These are phyloP conservation scores for Calephelis perditalis DNA, from an alignment of 2,888 invertebrate species.

Conservation along the genomic window DNA sequence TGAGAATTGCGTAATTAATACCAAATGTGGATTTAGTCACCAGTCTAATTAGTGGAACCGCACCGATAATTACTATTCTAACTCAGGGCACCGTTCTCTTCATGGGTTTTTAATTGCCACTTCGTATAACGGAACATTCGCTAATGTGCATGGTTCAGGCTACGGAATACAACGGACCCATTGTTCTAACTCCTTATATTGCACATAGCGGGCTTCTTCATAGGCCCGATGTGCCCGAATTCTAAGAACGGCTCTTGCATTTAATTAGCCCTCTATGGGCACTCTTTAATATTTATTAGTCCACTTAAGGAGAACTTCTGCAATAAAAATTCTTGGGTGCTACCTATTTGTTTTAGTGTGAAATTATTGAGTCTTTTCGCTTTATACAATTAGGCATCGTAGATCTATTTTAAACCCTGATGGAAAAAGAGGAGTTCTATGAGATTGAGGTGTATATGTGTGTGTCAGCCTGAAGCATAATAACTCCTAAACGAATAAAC, in stretches of 20 bases:
- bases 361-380: neutral
- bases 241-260: slow-evolving; percentile 65
- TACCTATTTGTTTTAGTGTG: neutral
- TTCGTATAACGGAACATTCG: slow-evolving; percentile 59
- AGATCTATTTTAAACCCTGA: too few relatives aligned
- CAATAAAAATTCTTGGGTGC: neutral
- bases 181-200: slow-evolving; percentile 68
- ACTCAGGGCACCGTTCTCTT: slow-evolving; percentile 30
- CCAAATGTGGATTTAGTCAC: slow-evolving; percentile 6
- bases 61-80: slow-evolving; percentile 23
- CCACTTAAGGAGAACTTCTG: neutral
- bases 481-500: too few relatives aligned
- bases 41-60: slow-evolving; percentile 9
- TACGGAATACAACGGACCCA: slow-evolving; percentile 59
- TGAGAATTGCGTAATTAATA: neutral
- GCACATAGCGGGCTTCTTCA: slow-evolving; percentile 66
- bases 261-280: slow-evolving; percentile 52
- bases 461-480: too few relatives aligned
- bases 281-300: slow-evolving; percentile 44
- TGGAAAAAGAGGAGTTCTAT: too few relatives aligned
- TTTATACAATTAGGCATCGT: too few relatives aligned
- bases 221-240: slow-evolving; percentile 56
- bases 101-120: slow-evolving; percentile 70
- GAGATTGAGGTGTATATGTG: too few relatives aligned
- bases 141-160: slow-evolving; percentile 59